Percentiles rank a stretch among this genome's conserved stretches.
phyloP scores from a whole-genome alignment of 2,888 invertebrate genomes.

The Chromoteleia sp. region DNA sequence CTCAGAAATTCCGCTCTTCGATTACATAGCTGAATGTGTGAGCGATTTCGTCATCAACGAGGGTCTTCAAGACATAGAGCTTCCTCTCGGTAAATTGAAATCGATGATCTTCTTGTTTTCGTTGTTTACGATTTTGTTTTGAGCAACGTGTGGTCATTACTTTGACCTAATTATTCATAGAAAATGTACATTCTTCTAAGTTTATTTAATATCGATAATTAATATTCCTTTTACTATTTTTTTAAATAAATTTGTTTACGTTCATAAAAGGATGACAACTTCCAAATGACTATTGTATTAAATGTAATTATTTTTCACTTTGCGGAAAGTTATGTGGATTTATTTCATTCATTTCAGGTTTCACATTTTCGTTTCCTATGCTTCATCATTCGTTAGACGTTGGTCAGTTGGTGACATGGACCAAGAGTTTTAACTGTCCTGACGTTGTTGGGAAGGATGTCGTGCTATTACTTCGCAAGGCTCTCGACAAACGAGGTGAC shows the following conservation, averaged over 20 bases:
- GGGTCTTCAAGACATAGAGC: constrained; percentile 86
- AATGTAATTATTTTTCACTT: too few relatives aligned
- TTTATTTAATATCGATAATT: too few relatives aligned
- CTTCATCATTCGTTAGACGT: constrained; percentile 89
- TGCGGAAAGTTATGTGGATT: too few relatives aligned
- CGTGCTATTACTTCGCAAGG: constrained; percentile 88
- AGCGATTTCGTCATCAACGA: constrained; percentile 88
- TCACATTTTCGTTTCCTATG: constrained; percentile 95
- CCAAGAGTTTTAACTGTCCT: constrained; percentile 92
- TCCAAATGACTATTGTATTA: background rate
- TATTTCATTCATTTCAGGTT: constrained; percentile 87
- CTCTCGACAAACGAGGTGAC: constrained; percentile 86
- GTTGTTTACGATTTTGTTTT: background rate
- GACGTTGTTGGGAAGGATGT: constrained; percentile 90
- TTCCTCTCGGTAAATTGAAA: constrained; percentile 88
- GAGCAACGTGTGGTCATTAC: background rate
- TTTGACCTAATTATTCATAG: background rate
- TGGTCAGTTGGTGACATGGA: constrained; percentile 93
- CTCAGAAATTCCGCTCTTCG: constrained; percentile 88
- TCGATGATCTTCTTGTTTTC: constrained; percentile 53
- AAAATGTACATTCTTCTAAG: too few relatives aligned
- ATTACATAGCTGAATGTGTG: constrained; percentile 91
- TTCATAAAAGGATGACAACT: too few relatives aligned
- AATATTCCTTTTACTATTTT: too few relatives aligned
- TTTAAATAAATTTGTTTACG: too few relatives aligned